phyloP scores from a whole-genome alignment of 2,888 invertebrate genomes.

The Leptinotarsa tumamoca region DNA sequence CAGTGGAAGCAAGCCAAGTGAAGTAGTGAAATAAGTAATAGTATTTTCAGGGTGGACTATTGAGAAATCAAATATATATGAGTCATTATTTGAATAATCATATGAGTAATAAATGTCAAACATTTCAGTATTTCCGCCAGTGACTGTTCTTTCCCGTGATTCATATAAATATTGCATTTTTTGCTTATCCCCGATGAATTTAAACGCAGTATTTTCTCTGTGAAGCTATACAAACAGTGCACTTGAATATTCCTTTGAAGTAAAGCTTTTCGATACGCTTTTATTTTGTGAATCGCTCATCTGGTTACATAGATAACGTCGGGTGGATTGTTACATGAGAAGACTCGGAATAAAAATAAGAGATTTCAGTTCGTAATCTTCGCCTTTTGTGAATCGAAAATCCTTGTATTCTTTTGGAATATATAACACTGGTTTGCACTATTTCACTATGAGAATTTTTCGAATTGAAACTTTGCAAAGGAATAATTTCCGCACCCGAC shows the following conservation, averaged over 20 bases:
- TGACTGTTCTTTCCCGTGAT: too few relatives aligned
- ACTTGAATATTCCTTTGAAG: constrained; percentile 27
- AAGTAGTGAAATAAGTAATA: too few relatives aligned
- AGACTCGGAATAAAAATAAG: constrained; percentile 18
- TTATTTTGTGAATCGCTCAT: constrained; percentile 27
- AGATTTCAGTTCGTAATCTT: constrained; percentile 16
- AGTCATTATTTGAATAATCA: too few relatives aligned
- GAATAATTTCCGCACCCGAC: not conserved
- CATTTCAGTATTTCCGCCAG: too few relatives aligned
- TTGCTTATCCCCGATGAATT: not conserved
- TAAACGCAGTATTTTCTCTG: constrained; percentile 1
- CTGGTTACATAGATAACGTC: constrained; percentile 21
- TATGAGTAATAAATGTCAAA: too few relatives aligned
- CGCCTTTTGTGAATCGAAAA: constrained; percentile 14
- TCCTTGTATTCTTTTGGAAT: constrained; percentile 10
- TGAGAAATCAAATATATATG: too few relatives aligned
- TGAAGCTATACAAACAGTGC: constrained; percentile 20
- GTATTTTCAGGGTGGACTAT: too few relatives aligned
- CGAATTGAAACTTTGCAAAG: not conserved
- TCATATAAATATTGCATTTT: not conserved
- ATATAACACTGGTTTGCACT: constrained; percentile 9
- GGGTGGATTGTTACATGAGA: constrained; percentile 9
- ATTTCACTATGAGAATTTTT: not conserved
- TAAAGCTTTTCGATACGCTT: constrained; percentile 27
- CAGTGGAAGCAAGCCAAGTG: too few relatives aligned